Evolutionary conservation across 2,888 invertebrate genomes (phyloP), one percentile per base, ranked within the genome.

Genomic region (Polyploca ridens): DNA sequence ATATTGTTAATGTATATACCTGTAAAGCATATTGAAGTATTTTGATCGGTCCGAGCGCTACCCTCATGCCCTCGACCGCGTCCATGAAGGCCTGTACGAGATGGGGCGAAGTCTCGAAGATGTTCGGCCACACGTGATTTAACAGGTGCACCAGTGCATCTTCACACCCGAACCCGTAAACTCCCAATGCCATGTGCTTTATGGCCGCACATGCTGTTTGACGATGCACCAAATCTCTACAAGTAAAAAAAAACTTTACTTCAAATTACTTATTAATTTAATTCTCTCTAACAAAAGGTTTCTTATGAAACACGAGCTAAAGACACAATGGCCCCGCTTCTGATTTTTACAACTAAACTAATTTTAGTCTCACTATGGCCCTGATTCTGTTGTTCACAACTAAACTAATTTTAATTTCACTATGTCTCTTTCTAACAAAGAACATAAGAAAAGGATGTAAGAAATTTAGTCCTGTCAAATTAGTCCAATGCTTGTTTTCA

Each of bases 51-150:
- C 99, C 99, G 57, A 99, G 95, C 0, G 99, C 98, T 5, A 99
- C 99, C 44, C 99, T 93, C 94, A 99, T 96, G 14, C 99, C 99
- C 89, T 99, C 99, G 6, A 99, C 98, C 5, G 99, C 97, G 82
- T 99, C 99, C 98, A 99, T 99, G 90, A 99, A 99, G 0, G 99
- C 99, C 92, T 99, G 99, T 33, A 99, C 99, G 73, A 99, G 96
- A 96, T 99, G 99, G 16, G 99, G 99, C 14, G 99, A 99, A 0
- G 99, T 99, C 94, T 99, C 99, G 85, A 99, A 99, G 75, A 99
- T 99, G 89, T 99, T 99, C 13, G 99, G 99, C 99, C 99, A 99
- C 33, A 99, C 99, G 87, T 99, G 98, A 92, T 99, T 99, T 68
- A 99, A 94, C 60, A 99, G 94, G 94, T 99, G 99, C 58, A 98